These are phyloP conservation scores for Palythoa grandis DNA, from an alignment of 92 coral and sea anemone genomes.

Conservation along the genomic window DNA sequence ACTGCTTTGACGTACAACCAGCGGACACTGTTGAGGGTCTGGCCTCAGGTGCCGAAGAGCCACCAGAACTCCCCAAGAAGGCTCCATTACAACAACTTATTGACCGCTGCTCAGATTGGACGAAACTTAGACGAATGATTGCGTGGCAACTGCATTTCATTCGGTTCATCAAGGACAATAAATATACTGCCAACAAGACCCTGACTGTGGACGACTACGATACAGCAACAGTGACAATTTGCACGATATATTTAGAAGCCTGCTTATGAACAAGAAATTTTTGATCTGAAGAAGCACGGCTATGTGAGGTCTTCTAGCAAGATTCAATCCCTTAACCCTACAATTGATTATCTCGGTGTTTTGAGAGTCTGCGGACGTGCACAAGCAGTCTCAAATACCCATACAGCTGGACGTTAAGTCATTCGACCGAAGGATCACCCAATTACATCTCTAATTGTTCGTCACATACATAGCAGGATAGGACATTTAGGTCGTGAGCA, in stretches of 20 bases:
- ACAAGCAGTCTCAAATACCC: constrained; percentile 18
- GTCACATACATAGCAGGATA: constrained; percentile 29
- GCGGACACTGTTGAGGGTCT: neutral
- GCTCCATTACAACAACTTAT: constrained; percentile 47
- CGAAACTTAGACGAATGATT: constrained; percentile 52
- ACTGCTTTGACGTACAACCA: constrained; percentile 7
- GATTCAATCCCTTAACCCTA: constrained; percentile 61
- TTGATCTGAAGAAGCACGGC: constrained; percentile 48
- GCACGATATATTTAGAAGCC: constrained; percentile 54
- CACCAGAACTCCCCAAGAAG: constrained; percentile 3
- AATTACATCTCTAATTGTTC: constrained; percentile 50
- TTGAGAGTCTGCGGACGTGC: constrained; percentile 62
- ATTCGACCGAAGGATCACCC: constrained; percentile 62
- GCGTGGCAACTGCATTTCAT: constrained; percentile 63
- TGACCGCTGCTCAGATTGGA: constrained; percentile 70
- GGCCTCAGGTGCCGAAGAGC: neutral
- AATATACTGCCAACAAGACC: constrained; percentile 26
- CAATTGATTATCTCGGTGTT: constrained; percentile 46
- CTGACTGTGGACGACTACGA: constrained; percentile 58
- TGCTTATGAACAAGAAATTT: constrained; percentile 46
- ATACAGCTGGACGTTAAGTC: constrained; percentile 30
- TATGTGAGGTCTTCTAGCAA: constrained; percentile 58
- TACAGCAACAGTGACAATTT: constrained; percentile 56
- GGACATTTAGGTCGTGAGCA: too few relatives aligned
- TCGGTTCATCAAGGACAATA: constrained; percentile 42